These are phyloP conservation scores for Hemistola chrysoprasaria DNA, from an alignment of 2,888 invertebrate genomes.

Conservation along the genomic window DNA sequence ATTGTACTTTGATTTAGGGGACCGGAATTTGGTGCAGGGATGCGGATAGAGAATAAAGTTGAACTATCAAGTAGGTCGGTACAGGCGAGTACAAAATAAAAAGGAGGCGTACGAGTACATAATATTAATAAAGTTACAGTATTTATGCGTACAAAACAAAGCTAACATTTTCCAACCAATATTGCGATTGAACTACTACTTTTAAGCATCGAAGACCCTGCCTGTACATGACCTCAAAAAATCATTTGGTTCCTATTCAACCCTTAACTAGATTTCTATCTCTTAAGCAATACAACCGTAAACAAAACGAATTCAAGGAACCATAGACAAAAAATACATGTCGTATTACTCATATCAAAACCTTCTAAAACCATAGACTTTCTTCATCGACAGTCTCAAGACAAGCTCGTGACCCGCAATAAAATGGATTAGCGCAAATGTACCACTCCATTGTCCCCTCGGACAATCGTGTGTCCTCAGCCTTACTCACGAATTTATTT, in stretches of 20 bases:
- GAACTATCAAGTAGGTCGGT: slow-evolving; percentile 18
- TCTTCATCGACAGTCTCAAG: slow-evolving; percentile 27
- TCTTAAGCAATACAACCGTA: too few species aligned
- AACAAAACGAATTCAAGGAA: too few species aligned
- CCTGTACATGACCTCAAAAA: too few species aligned
- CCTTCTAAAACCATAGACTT: slow-evolving; percentile 25
- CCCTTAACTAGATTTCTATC: too few species aligned
- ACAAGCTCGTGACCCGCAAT: slow-evolving; percentile 70
- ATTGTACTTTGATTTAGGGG: slow-evolving; percentile 72
- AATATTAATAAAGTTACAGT: too few species aligned
- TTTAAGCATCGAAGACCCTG: too few species aligned
- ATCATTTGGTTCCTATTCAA: too few species aligned
- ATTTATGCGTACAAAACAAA: too few species aligned
- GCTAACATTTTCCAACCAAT: too few species aligned
- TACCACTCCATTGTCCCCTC: slow-evolving; percentile 24
- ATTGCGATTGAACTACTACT: too few species aligned
- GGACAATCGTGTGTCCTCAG: slow-evolving; percentile 32
- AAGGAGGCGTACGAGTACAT: too few species aligned
- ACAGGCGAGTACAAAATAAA: slow-evolving; percentile 19
- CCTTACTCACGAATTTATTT: slow-evolving; percentile 65
- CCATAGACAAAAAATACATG: too few species aligned
- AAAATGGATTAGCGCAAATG: slow-evolving; percentile 67
- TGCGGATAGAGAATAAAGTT: slow-evolving; percentile 26
- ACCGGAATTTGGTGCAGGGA: slow-evolving; percentile 43
- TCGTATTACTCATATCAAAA: slow-evolving; percentile 19